Base-by-base conservation (phyloP, 2,113 vertebrate genomes). In the Myiozetetes cayanensis region DNA sequence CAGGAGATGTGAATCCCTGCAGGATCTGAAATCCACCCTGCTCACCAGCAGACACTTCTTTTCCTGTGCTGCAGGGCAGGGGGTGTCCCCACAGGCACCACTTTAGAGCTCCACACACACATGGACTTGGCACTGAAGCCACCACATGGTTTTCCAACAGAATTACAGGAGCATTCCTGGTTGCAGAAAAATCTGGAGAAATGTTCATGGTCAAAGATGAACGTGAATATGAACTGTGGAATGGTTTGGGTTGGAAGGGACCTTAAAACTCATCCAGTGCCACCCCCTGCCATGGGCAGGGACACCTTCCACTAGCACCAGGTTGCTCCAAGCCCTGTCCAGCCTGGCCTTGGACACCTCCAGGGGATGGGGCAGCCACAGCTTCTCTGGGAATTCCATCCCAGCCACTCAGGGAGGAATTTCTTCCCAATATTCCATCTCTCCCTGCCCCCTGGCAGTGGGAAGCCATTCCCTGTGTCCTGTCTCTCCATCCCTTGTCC, bases 101-200 rank as follows among this genome's bases (percentile, higher is more conserved):
- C 5, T 13, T 68, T 30, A 4, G 18, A 28, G n/a, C 49, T 6
- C 5, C 47, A 59, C 35, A 43, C 6, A 31, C 46, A 14, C 23
- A 4, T 0, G 1, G 47, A 22, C 30, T 2, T 3, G 0, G 14
- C 12, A 2, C 0, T 5, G 33, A 28, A 43, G 3, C 70, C n/a
- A 2, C 0, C 3, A 13, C 6, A 0, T 1, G 27, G 8, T 24
- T 65, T 71, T 39, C 58, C 85, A 18, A 19, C 39, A 28, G 59
- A 33, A 41, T 56, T 27, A 9, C 49, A 50, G 49, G 49, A 50
- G 27, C 16, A 27, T 50, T 50, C 25, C 25, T 4, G 14, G 24
- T 27, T 50, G 8, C 14, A 62, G 43, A 62, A 74, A 50, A 35
- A 35, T 5, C 2, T 33, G 52, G 28, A 14, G 27, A 10, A 10